phyloP scores from a whole-genome alignment of 1,140 invertebrate genomes.

The Heliconius himera region DNA sequence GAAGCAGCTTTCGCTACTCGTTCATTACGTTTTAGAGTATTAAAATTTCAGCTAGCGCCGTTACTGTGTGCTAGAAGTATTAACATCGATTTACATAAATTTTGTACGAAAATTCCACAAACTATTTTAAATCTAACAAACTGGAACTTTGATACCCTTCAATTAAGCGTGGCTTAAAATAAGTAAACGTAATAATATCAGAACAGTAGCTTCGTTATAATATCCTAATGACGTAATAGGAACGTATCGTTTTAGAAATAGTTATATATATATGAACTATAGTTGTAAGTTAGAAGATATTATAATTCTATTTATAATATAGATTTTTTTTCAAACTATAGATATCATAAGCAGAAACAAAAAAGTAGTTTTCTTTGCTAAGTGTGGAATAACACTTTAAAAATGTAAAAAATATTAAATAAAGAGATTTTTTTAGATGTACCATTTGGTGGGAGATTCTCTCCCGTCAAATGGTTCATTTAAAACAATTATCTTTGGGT shows the following conservation, averaged over 20 bases:
- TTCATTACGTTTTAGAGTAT: background rate
- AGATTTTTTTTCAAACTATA: too few relatives aligned
- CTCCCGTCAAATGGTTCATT: too few relatives aligned
- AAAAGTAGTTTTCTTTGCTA: too few relatives aligned
- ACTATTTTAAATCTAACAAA: background rate
- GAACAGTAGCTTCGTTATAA: background rate
- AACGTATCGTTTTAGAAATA: background rate
- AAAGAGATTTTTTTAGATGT: too few relatives aligned
- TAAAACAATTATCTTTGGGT: too few relatives aligned
- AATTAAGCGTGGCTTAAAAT: background rate
- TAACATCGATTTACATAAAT: slow-evolving; percentile 8
- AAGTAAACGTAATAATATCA: background rate
- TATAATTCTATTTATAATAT: too few relatives aligned
- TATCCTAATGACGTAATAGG: background rate
- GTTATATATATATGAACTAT: background rate
- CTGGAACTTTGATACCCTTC: background rate
- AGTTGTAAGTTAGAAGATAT: too few relatives aligned
- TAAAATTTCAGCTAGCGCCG: slow-evolving; percentile 1
- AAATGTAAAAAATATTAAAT: too few relatives aligned
- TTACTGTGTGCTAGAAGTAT: background rate
- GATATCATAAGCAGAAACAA: too few relatives aligned
- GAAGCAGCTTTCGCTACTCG: background rate
- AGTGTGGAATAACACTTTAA: too few relatives aligned
- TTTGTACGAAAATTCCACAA: background rate
- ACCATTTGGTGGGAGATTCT: too few relatives aligned